Conservation (phyloP, 2,888 invertebrate genomes). For the Sipunculus nudus region DNA sequence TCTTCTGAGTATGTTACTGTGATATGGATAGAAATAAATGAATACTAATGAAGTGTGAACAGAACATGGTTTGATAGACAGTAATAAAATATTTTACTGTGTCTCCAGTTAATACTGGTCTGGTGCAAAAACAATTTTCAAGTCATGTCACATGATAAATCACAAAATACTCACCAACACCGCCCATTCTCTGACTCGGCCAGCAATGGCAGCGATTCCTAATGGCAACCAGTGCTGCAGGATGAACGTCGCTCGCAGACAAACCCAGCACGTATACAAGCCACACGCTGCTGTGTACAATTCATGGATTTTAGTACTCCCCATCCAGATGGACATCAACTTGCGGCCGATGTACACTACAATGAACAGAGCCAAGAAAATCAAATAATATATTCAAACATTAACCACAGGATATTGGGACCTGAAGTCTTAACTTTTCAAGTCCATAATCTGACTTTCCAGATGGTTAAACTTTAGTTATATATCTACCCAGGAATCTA, state of each 20-base stretch:
- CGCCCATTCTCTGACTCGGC: constrained; percentile 64
- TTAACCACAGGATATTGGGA: no score
- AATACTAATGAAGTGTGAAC: no score
- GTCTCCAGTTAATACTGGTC: no score
- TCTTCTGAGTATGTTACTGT: no score
- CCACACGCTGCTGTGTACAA: constrained; percentile 95
- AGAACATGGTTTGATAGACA: no score
- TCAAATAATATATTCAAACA: constrained; percentile 11
- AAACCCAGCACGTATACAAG: constrained; percentile 93
- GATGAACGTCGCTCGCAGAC: constrained; percentile 83
- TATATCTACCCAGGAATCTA: no score
- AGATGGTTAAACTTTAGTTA: no score
- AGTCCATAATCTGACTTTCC: no score
- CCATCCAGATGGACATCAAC: constrained; percentile 87
- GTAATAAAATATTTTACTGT: no score
- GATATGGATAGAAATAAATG: no score
- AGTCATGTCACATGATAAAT: not conserved
- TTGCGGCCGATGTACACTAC: constrained; percentile 86
- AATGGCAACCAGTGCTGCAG: constrained; percentile 89
- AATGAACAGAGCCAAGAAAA: constrained; percentile 27
- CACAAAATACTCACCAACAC: constrained; percentile 58
- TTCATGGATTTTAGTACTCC: constrained; percentile 83
- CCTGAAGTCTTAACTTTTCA: no score
- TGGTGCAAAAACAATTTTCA: no score
- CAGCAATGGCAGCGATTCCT: constrained; percentile 75